Evolutionary conservation across 1,140 invertebrate genomes (phyloP), one percentile per base, ranked within the genome.

Genomic region (Antheraea mylitta): DNA sequence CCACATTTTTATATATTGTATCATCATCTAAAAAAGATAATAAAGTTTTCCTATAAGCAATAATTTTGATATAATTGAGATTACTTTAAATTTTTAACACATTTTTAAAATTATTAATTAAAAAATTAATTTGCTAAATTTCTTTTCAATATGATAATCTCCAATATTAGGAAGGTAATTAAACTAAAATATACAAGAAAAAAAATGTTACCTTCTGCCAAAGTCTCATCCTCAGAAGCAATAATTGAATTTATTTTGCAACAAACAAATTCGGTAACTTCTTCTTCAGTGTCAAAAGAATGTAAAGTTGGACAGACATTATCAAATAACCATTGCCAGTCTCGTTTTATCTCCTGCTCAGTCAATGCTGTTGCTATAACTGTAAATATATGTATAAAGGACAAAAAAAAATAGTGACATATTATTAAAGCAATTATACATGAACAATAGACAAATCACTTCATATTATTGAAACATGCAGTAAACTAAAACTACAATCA

Each of bases 161-260:
- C 7, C 38, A 42, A 9, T 42, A 42, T 42, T 11, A 42, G 22
- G 1, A 4, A 30, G 22, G 22, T 30, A 30, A 30, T 30, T 30
- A n/a, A n/a, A n/a, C 22, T 30, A 2, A 42, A 42, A 42, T 11
- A 42, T 6, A 38, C 5, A 8, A 3, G 2, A 42, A 42, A 42
- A 9, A 42, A 8, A 42, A 62, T 48, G 42, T 53, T 72, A 94
- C 94, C 94, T 89, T 95, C 94, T 18, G 91, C 86, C 64, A 92
- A 83, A 71, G 83, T 92, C 72, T 94, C 93, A 75, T 94, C 93
- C 75, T 92, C 92, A 19, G 93, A 96, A 18, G 97, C 97, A 75
- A 98, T 94, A 66, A 99, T 93, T 61, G 97, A 99, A 87, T 99
- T 96, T 70, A 99, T 98, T 95, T 99, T 99, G 84, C 98, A 98